Evolutionary conservation across 2,888 invertebrate species (phyloP), one percentile per base, ranked within the genome.

Genomic region (Cheilosia variabilis): DNA sequence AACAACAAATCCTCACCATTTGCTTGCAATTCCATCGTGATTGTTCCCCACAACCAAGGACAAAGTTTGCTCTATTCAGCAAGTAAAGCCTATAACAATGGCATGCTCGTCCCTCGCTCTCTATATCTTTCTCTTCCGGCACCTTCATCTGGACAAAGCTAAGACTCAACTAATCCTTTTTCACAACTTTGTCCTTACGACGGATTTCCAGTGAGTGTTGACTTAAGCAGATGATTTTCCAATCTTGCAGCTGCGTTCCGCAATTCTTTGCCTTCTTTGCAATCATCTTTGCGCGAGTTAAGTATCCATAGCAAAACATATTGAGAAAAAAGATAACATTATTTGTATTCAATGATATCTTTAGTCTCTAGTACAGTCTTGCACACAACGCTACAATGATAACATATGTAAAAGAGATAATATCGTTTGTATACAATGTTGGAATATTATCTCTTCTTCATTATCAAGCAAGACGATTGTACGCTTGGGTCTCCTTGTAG

Each of bases 181-280:
- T 53, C 43, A 71, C 68, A 86, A 86, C 81, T 86, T 86, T 72
- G 81, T 86, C 86, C 81, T 86, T 77, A 72, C 62, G 66, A 15
- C 34, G 71, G 72, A 62, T 69, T 86, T 66, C 27, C 57, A 81
- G 60, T 62, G 57, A 86, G 76, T 86, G 86, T 86, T 86, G 86
- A 86, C 81, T 86, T 86, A 86, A 81, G 76, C 55, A 72, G 76
- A 86, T 81, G 81, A 77, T 77, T 81, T 86, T 81, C 76, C 76
- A 81, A 86, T 86, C 77, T 77, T 86, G 76, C 86, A 86, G 86
- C 86, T 86, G 81, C 76, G 86, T 81, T 72, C 66, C 62, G 77
- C 45, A 62, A 77, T 77, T 86, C 81, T 37, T 66, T 75, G 63
- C 41, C 17, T 57, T 76, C 77, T 68, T 69, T 43, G 41, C 10